Conservation (phyloP, 2,888 invertebrate genomes). For the Palloptera scutellata region DNA sequence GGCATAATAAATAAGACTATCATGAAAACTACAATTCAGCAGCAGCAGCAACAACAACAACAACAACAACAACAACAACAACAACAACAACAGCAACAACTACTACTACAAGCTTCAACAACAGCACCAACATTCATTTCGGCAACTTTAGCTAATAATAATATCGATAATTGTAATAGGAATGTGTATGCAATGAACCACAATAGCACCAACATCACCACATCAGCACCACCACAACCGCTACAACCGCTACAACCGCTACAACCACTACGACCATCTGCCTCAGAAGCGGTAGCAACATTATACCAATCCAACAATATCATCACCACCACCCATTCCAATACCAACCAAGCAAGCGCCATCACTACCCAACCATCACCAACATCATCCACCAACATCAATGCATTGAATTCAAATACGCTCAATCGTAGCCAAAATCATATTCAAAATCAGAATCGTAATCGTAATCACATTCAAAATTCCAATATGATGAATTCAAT, state of each 20-base stretch:
- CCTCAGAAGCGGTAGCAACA: conserved; percentile 34
- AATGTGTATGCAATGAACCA: conserved; percentile 41
- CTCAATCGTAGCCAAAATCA: conserved; percentile 15
- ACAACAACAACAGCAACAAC: conserved; percentile 26
- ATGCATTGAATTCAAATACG: conserved; percentile 26
- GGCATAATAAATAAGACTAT: background rate
- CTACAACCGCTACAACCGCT: conserved; percentile 49
- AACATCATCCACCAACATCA: conserved; percentile 33
- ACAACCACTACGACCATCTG: background rate
- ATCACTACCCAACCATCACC: conserved; percentile 28
- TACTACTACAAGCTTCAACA: conserved; percentile 4
- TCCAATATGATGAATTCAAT: conserved; percentile 45
- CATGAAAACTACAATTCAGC: background rate
- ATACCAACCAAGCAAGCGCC: conserved; percentile 11
- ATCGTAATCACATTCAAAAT: conserved; percentile 38
- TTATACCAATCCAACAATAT: conserved; percentile 44
- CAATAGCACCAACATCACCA: conserved; percentile 42
- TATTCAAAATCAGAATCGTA: conserved; percentile 15
- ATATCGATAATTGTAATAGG: conserved; percentile 60
- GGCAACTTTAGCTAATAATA: conserved; percentile 48
- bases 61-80: conserved; percentile 20
- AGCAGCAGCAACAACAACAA: conserved; percentile 18
- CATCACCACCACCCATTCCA: conserved; percentile 16
- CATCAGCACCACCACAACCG: conserved; percentile 44
- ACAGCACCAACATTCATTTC: conserved; percentile 37